These are phyloP conservation scores for Ametastegia equiseti DNA, from an alignment of 2,888 invertebrate genomes.

Conservation along the genomic window DNA sequence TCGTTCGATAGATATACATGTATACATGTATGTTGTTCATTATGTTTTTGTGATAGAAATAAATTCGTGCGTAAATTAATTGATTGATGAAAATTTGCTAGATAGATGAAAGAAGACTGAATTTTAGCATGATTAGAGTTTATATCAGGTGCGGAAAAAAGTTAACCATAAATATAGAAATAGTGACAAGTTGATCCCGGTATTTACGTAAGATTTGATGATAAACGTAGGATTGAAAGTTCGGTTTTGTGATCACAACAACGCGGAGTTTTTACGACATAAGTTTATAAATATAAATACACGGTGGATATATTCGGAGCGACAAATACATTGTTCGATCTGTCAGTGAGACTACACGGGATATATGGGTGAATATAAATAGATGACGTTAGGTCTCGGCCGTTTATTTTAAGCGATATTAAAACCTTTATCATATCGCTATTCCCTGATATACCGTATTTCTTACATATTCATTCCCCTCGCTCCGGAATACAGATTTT, in stretches of 20 bases:
- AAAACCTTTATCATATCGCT: not conserved
- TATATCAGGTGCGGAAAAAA: not conserved
- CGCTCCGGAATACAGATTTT: not conserved
- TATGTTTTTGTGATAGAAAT: not conserved
- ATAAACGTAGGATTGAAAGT: not conserved
- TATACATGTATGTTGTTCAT: too few relatives aligned
- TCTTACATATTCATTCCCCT: not conserved
- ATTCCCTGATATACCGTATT: not conserved
- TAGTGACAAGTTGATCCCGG: not conserved
- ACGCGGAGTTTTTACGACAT: not conserved
- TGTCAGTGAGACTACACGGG: constrained; percentile 27
- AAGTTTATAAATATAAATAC: constrained; percentile 1
- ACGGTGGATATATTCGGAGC: not conserved
- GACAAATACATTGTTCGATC: constrained; percentile 35
- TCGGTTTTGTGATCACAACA: not conserved
- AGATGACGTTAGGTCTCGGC: not conserved
- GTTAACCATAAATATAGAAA: not conserved
- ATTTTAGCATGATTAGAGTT: too few relatives aligned
- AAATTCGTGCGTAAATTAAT: not conserved
- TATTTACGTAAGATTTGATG: not conserved
- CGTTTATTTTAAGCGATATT: not conserved
- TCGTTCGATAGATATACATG: too few relatives aligned
- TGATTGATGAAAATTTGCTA: not conserved
- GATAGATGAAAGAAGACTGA: not conserved
- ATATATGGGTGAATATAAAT: not conserved